Evolutionary conservation across 2,113 vertebrate genomes (phyloP), one percentile per base, ranked within the genome.

Genomic region (Anarhynchus alexandrinus): DNA sequence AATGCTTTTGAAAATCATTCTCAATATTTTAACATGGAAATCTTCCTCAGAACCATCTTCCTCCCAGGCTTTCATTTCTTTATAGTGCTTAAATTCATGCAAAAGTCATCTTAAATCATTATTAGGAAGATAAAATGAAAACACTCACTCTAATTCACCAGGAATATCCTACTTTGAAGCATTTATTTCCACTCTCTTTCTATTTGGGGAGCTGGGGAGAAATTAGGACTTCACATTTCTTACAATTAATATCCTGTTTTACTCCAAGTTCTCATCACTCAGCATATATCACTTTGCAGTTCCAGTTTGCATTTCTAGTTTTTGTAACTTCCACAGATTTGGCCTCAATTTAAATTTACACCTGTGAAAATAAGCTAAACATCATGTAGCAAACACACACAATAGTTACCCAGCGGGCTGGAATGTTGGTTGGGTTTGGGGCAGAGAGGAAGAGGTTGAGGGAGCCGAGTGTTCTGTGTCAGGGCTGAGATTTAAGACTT

Each of bases 81-180:
- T 93, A 85, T 76, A 67, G 84, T 5, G 14, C 70, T 93, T 79
- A 87, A 96, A 96, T 87, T 89, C 71, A 88, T 58, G 71, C 88
- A 90, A 73, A 95, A 95, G 88, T 83, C 62, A 95, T 73, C 92
- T 90, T 94, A 90, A 95, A 86, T 95, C 90, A 95, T 82, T 90
- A 90, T 82, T 87, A 91, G 71, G 84, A 87, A 94, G 92, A 94
- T 87, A 93, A 95, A 96, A 93, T 91, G 82, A 94, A 93, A 95
- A 89, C 73, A 89, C 66, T 95, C 81, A 43, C 89, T 94, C 84
- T 95, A 93, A 96, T 93, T 92, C 84, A 95, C 89, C 29, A 29
- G 76, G 84, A 94, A 76, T 82, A 96, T 76, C 87, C 90, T 87
- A 76, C 87, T 87, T 94, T 0, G 43, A 87, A 85, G 74, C 87